A percentile compares a stretch with the other conserved stretches of the same genome.
These are phyloP conservation scores for Palaemon carinicauda DNA, from an alignment of 1,140 invertebrate genomes.

Conservation along the genomic window DNA sequence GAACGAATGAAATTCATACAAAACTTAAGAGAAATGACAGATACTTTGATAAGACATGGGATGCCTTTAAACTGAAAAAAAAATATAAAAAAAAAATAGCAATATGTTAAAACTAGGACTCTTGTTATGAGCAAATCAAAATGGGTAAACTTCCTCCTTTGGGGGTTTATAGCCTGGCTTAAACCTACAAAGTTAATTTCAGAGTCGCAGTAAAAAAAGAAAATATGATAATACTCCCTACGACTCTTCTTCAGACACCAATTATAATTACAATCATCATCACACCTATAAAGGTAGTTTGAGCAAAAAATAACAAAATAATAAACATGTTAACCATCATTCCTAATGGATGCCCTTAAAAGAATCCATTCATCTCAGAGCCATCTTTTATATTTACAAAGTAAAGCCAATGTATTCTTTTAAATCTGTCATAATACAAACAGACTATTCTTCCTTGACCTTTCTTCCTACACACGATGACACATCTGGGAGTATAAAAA, in stretches of 20 bases:
- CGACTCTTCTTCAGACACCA: too few relatives aligned
- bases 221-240: too few relatives aligned
- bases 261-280: too few relatives aligned
- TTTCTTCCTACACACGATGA: not conserved
- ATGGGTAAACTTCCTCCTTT: not conserved
- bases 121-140: not conserved
- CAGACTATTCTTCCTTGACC: not conserved
- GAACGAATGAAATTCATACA: not conserved
- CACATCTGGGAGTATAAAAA: slow-evolving; percentile 16
- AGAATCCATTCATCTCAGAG: too few relatives aligned
- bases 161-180: not conserved
- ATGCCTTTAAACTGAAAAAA: not conserved
- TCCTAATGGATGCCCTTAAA: too few relatives aligned
- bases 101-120: too few relatives aligned
- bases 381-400: not conserved
- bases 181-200: too few relatives aligned
- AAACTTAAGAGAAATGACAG: not conserved
- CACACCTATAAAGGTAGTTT: too few relatives aligned
- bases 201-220: too few relatives aligned
- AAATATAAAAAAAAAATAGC: not conserved
- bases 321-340: not conserved
- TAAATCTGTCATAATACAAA: not conserved
- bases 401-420: not conserved
- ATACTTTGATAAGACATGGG: not conserved
- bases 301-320: not conserved